These are phyloP conservation scores for Tragelaphus buxtoni DNA, from an alignment of 2,113 vertebrate species.

Conservation along the genomic window DNA sequence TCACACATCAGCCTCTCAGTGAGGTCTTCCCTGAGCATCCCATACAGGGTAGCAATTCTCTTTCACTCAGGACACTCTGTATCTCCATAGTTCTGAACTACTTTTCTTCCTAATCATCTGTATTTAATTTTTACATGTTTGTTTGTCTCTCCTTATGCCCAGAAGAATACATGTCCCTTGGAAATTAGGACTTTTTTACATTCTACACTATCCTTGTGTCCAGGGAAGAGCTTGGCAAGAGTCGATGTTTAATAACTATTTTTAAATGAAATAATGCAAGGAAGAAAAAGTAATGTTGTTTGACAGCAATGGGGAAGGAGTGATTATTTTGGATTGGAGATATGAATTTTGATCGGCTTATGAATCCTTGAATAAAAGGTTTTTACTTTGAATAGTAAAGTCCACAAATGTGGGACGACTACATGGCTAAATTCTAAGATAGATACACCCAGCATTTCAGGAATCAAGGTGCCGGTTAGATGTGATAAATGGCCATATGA, in stretches of 20 bases:
- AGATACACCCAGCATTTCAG: constrained; percentile 24
- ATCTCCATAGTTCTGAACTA: not conserved
- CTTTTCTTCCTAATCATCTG: not conserved
- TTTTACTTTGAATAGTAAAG: constrained; percentile 7
- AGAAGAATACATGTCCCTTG: not conserved
- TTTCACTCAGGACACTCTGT: not conserved
- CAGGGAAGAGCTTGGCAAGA: not conserved
- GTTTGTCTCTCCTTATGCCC: not conserved
- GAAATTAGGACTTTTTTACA: not conserved
- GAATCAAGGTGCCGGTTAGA: constrained; percentile 25
- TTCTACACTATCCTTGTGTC: not conserved
- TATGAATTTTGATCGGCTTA: not conserved
- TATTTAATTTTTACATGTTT: not conserved
- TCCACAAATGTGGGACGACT: not conserved
- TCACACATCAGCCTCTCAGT: not conserved
- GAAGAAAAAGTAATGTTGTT: constrained; percentile 16
- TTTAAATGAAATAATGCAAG: not conserved
- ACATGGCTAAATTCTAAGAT: constrained; percentile 2
- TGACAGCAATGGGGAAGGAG: not conserved
- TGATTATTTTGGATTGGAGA: not conserved
- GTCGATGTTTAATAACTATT: not conserved
- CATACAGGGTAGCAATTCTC: not conserved
- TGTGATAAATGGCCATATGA: constrained; percentile 43
- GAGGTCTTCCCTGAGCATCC: not conserved
- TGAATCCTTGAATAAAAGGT: not conserved